Evolutionary conservation across 2,888 invertebrate species (phyloP).

Genomic region (Plebejus anna): DNA sequence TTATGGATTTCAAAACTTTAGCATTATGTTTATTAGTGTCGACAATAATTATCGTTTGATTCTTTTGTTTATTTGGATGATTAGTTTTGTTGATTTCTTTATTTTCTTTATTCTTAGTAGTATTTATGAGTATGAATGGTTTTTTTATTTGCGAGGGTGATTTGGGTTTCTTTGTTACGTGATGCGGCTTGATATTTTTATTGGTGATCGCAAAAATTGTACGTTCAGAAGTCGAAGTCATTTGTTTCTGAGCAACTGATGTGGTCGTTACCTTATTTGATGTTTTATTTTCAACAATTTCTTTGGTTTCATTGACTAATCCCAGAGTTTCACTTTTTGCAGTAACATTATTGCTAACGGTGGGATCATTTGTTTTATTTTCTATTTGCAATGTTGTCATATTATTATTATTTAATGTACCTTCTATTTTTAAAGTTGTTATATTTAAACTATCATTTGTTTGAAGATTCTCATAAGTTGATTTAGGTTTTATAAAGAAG

Average conservation of each 20-base stretch:
- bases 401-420: background rate
- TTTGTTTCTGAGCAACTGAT: slow-evolving; percentile 36
- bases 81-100: slow-evolving; percentile 43
- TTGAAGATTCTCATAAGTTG: slow-evolving; percentile 32
- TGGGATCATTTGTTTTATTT: background rate
- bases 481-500: slow-evolving; percentile 50
- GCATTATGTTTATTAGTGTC: slow-evolving; percentile 48
- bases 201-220: slow-evolving; percentile 66
- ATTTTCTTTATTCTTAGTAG: slow-evolving; percentile 44
- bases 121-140: slow-evolving; percentile 42
- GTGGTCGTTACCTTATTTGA: slow-evolving; percentile 9
- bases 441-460: slow-evolving; percentile 34
- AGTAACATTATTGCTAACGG: background rate
- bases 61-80: slow-evolving; percentile 43
- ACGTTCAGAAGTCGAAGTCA: slow-evolving; percentile 48
- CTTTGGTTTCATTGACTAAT: background rate
- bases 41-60: slow-evolving; percentile 50
- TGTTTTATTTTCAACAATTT: background rate
- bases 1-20: slow-evolving; percentile 69
- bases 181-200: slow-evolving; percentile 64
- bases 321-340: background rate
- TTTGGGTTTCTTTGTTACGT: slow-evolving; percentile 69
- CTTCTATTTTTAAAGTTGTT: background rate
- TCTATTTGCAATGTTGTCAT: background rate
- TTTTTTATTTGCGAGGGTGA: slow-evolving; percentile 62